Evolutionary conservation across 1,140 invertebrate species (phyloP).

Genomic region (Pemphigus obesinymphae): DNA sequence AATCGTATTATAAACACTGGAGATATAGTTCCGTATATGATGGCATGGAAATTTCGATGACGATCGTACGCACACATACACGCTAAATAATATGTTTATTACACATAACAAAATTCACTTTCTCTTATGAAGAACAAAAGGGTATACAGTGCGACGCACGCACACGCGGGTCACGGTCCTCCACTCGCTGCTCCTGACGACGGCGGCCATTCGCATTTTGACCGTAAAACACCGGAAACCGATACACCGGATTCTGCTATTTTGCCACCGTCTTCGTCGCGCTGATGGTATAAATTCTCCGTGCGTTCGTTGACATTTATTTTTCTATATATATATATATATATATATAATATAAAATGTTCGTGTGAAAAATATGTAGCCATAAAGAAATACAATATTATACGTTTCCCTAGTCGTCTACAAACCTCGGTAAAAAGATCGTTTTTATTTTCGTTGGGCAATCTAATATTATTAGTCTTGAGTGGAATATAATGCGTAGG

Average conservation of each 20-base stretch:
- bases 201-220: not conserved
- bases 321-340: no score
- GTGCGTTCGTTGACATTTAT: slow-evolving; percentile 3
- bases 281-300: not conserved
- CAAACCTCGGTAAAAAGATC: no score
- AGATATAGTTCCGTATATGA: slow-evolving; percentile 33
- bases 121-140: slow-evolving; percentile 31
- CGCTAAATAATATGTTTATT: not conserved
- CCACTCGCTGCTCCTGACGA: no score
- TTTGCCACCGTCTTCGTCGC: not conserved
- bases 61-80: not conserved
- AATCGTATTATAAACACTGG: not conserved
- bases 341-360: no score
- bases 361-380: no score
- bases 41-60: slow-evolving; percentile 37
- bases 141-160: not conserved
- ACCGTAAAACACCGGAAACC: slow-evolving; percentile 19
- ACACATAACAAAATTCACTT: slow-evolving; percentile 12
- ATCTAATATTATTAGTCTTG: no score
- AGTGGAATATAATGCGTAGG: no score
- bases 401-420: no score
- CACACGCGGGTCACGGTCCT: slow-evolving; percentile 7
- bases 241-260: not conserved
- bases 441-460: no score
- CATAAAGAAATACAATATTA: no score